phyloP scores from a whole-genome alignment of 2,797 vertebrate species.

The Lutjanus campechanus region DNA sequence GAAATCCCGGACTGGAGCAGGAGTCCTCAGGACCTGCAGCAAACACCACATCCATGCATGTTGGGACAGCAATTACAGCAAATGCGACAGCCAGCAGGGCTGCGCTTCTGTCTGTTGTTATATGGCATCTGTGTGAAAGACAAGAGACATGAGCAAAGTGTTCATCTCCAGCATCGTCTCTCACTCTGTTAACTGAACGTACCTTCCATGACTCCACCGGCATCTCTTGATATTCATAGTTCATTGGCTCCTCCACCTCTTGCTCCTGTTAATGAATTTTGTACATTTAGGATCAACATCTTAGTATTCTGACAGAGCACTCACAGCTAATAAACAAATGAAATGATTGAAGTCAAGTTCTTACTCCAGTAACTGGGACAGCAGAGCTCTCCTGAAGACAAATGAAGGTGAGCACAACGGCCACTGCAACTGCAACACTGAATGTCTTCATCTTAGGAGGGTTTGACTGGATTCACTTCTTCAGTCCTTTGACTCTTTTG shows the following conservation, averaged over 20 bases:
- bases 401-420: conserved; percentile 55
- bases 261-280: conserved; percentile 26
- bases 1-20: neutral
- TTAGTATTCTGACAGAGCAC: neutral
- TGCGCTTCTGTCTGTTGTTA: neutral
- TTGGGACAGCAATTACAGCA: conserved; percentile 21
- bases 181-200: conserved; percentile 19
- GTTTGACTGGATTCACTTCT: neutral
- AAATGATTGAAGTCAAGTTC: neutral
- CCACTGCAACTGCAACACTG: conserved; percentile 49
- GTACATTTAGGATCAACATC: neutral
- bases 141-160: too few species aligned
- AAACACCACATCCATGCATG: neutral
- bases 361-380: neutral
- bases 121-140: too few species aligned
- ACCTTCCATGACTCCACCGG: conserved; percentile 47
- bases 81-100: neutral
- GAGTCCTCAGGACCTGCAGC: neutral
- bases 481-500: neutral
- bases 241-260: conserved; percentile 13
- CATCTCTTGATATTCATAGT: neutral
- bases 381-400: conserved; percentile 43
- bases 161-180: neutral
- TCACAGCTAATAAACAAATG: neutral
- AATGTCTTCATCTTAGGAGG: conserved; percentile 16